phyloP scores from a whole-genome alignment of 2,797 vertebrate species.

The Catostomus latipinnis region DNA sequence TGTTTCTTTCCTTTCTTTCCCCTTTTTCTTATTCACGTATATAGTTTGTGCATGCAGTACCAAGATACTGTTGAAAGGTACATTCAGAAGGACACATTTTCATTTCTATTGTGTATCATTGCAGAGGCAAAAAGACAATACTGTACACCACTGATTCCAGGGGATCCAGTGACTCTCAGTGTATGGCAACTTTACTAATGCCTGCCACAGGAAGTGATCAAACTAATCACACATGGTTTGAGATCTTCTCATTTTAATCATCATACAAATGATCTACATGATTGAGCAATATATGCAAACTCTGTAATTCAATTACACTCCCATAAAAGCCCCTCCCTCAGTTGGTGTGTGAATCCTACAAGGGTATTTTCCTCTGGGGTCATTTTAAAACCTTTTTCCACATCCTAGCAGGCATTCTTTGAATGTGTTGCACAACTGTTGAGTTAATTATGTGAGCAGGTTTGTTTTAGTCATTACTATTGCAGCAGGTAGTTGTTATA shows the following conservation, averaged over 20 bases:
- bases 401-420: slow-evolving; percentile 48
- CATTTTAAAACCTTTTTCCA: slow-evolving; percentile 58
- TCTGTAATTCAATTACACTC: slow-evolving; percentile 8
- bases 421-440: slow-evolving; percentile 44
- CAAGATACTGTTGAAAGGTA: neutral
- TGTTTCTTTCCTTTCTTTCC: too few relatives aligned
- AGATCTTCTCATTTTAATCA: neutral
- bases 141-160: neutral
- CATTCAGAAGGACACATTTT: neutral
- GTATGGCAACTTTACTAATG: slow-evolving; percentile 5
- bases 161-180: neutral
- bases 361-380: slow-evolving; percentile 41
- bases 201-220: slow-evolving; percentile 1
- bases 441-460: slow-evolving; percentile 50
- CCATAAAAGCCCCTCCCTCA: slow-evolving; percentile 5
- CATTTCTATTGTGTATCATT: neutral
- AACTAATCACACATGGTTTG: neutral
- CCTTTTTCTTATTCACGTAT: too few relatives aligned
- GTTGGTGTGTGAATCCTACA: slow-evolving; percentile 18
- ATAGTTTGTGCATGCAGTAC: too few relatives aligned
- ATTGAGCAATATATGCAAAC: slow-evolving; percentile 9
- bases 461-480: slow-evolving; percentile 49
- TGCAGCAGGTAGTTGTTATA: slow-evolving; percentile 53
- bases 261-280: neutral
- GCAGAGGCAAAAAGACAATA: neutral